A percentile compares a stretch with the other conserved stretches of the same genome.
These are phyloP conservation scores for Ichneumoninae sp. DNA, from an alignment of 2,888 invertebrate genomes.

Conservation along the genomic window DNA sequence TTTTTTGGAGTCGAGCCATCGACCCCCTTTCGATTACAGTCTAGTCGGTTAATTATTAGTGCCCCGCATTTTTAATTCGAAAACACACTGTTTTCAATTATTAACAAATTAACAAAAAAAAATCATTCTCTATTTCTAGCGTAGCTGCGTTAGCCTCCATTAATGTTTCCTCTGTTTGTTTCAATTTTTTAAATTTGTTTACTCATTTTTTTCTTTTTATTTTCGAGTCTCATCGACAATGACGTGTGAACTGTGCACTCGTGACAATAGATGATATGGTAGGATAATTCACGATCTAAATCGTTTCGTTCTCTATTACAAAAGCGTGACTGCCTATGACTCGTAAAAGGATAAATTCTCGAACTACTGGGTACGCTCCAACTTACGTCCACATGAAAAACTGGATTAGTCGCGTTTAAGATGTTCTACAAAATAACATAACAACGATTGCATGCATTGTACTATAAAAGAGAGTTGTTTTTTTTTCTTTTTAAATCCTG, in stretches of 20 bases:
- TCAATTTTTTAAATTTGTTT: not conserved
- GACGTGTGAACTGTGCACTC: constrained; percentile 26
- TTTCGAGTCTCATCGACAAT: not conserved
- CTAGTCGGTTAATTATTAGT: constrained; percentile 36
- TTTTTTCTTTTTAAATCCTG: constrained; percentile 30
- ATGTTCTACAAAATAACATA: constrained; percentile 84
- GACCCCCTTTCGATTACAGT: not conserved
- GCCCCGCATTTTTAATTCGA: not conserved
- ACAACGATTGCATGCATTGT: constrained; percentile 82
- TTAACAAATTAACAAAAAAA: constrained; percentile 81
- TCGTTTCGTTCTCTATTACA: constrained; percentile 51
- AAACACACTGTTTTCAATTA: constrained; percentile 32
- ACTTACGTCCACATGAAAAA: constrained; percentile 85
- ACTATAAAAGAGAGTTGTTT: constrained; percentile 70
- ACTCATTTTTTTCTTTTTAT: not conserved
- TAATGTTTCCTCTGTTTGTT: constrained; percentile 28
- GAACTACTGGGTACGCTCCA: constrained; percentile 82
- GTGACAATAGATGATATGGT: constrained; percentile 26
- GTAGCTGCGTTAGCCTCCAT: constrained; percentile 75
- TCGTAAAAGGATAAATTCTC: constrained; percentile 71
- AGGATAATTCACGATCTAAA: constrained; percentile 50
- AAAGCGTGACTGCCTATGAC: constrained; percentile 76
- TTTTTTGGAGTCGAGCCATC: constrained; percentile 33
- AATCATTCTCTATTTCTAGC: constrained; percentile 73
- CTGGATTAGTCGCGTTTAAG: constrained; percentile 85